Evolutionary conservation across 2,113 vertebrate species (phyloP).

Genomic region (Anthoscopus minutus): DNA sequence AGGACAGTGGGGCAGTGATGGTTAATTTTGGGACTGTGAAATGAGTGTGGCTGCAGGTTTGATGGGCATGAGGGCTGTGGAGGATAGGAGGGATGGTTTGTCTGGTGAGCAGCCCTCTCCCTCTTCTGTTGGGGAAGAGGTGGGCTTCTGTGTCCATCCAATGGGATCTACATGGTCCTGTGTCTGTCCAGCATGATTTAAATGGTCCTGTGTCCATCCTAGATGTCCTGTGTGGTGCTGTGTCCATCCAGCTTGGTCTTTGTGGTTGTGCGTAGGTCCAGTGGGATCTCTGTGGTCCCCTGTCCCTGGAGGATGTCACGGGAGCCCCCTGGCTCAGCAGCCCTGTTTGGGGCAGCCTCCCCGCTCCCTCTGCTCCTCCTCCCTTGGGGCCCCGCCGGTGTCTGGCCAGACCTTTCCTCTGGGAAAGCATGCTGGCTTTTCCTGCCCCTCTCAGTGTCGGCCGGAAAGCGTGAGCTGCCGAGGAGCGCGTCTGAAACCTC

Average conservation of each 20-base stretch:
- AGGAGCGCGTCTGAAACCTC: neutral
- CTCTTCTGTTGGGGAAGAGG: neutral
- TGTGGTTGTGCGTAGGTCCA: fast-evolving
- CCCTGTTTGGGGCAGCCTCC: neutral
- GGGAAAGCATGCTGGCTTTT: neutral
- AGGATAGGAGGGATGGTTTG: neutral
- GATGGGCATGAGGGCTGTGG: fast-evolving
- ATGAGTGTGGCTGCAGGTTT: neutral
- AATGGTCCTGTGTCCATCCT: neutral
- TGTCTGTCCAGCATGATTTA: neutral
- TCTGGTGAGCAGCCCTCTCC: neutral
- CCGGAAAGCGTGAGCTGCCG: neutral
- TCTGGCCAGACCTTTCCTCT: fast-evolving
- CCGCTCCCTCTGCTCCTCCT: neutral
- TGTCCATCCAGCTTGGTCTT: fast-evolving
- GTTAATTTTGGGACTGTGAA: neutral
- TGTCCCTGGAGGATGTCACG: fast-evolving
- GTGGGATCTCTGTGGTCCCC: neutral
- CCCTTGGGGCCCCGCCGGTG: fast-evolving
- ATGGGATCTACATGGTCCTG: fast-evolving
- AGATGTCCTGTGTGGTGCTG: neutral
- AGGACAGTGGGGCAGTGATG: neutral
- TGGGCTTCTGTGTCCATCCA: no score
- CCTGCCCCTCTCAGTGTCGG: neutral
- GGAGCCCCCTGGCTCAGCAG: neutral